A percentile compares a stretch with the other conserved stretches of the same genome.
These are phyloP conservation scores for Dusona sp. DNA, from an alignment of 2,888 invertebrate genomes.

Conservation along the genomic window DNA sequence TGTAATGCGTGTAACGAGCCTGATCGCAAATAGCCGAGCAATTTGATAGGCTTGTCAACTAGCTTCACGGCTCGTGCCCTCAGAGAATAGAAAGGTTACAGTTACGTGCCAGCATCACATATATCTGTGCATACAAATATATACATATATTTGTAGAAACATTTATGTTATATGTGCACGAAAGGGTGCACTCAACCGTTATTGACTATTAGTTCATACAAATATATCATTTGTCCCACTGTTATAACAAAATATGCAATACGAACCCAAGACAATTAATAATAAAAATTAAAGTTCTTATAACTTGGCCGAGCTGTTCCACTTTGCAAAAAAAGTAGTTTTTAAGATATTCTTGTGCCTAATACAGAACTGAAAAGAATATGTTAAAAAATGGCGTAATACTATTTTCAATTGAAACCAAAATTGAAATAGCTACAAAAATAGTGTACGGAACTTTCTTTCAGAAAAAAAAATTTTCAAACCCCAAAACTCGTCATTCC, in stretches of 20 bases:
- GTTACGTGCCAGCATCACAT: constrained; percentile 67
- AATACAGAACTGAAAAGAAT: too few relatives aligned
- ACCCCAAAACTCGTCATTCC: not conserved
- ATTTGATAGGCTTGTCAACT: constrained; percentile 81
- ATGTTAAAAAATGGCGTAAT: too few relatives aligned
- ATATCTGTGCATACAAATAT: constrained; percentile 1
- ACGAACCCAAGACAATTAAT: not conserved
- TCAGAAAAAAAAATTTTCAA: not conserved
- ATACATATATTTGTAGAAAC: constrained; percentile 1
- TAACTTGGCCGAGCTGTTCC: too few relatives aligned
- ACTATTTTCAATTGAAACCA: not conserved
- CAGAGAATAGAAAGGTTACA: constrained; percentile 77
- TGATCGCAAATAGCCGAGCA: constrained; percentile 79
- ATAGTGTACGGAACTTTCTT: not conserved
- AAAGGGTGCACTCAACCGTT: constrained; percentile 55
- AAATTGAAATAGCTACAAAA: not conserved
- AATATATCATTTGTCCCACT: not conserved
- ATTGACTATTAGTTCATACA: constrained; percentile 36
- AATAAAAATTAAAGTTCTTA: not conserved
- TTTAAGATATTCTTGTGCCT: too few relatives aligned
- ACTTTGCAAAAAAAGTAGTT: too few relatives aligned
- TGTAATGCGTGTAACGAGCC: constrained; percentile 79
- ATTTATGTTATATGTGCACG: not conserved
- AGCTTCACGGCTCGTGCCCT: constrained; percentile 77
- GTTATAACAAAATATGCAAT: not conserved